These are phyloP conservation scores for Syngnathus typhle DNA, from an alignment of 2,113 vertebrate genomes.

Conservation along the genomic window DNA sequence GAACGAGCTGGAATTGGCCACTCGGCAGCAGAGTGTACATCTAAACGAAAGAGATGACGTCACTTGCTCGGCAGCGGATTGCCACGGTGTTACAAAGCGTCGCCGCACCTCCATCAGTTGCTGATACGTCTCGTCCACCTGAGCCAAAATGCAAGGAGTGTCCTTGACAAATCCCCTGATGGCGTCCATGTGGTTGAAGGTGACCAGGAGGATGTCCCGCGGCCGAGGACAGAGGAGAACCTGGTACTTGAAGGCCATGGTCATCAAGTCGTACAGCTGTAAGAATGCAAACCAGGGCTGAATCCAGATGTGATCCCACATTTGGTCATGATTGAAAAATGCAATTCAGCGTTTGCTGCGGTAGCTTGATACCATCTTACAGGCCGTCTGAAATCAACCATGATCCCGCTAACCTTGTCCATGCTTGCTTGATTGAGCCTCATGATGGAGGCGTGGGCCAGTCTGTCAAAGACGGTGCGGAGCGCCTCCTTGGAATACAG, in stretches of 20 bases:
- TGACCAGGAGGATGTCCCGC: constrained; percentile 89
- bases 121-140: constrained; percentile 86
- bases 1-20: constrained; percentile 93
- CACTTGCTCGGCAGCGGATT: too few species aligned
- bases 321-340: too few species aligned
- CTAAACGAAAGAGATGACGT: constrained; percentile 55
- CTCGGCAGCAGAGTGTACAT: constrained; percentile 71
- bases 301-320: background rate
- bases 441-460: constrained; percentile 97
- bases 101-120: constrained; percentile 77
- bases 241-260: constrained; percentile 99
- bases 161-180: constrained; percentile 90
- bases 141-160: constrained; percentile 80
- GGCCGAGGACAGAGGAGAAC: constrained; percentile 89
- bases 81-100: background rate
- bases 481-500: constrained; percentile 96
- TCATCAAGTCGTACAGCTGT: constrained; percentile 98
- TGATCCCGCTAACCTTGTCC: constrained; percentile 78
- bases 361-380: too few species aligned
- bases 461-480: constrained; percentile 87
- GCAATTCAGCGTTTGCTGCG: too few species aligned
- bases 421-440: constrained; percentile 97
- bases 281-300: background rate
- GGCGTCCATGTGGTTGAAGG: constrained; percentile 94
- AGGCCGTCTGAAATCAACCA: too few species aligned